Base-by-base conservation (phyloP, 2,113 vertebrate genomes). In the Syngnathus typhle region DNA sequence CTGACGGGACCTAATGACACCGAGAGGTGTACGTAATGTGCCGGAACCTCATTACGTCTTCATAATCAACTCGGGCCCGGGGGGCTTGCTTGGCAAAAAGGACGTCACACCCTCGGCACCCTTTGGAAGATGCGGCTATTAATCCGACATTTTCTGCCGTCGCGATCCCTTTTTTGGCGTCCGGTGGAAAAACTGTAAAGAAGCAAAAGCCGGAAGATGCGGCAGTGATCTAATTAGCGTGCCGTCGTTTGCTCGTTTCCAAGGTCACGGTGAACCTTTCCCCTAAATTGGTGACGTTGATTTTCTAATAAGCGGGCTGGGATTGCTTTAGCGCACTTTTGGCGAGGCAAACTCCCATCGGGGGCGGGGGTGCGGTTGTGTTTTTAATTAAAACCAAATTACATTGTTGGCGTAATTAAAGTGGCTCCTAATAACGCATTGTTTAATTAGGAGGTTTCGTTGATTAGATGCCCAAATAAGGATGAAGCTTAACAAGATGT, bases 1-100 rank as follows among this genome's bases (percentile, higher is more conserved):
- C 78, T 82, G 80, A 82, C 80, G 81, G 84, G 82, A 83, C 73
- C 77, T 85, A 88, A 88, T 86, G 88, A 87, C 83, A 86, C 75
- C 61, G 75, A 75, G 78, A 86, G 82, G 79, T 84, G 78, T 69
- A 84, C 79, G 87, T 86, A 90, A 89, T 90, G 88, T 89, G 77
- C 89, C 83, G 89, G 85, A 90, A 90, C 89, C 76, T 77, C 77
- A 80, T 88, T 85, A 87, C 64, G 78, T 76, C 82, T 77, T 64
- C 27, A 73, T 89, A 86, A 90, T 88, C 85, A 86, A 87, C 65
- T 54, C 72, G 66, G 72, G 83, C 87, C 79, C 54, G 74, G 82
- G 71, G 70, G 76, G 74, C 76, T 70, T 71, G 80, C 77, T 73
- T 76, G 81, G 76, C 67, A 74, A 82, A 86, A 86, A 84, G 82